These are phyloP conservation scores for Siniperca scherzeri DNA, from an alignment of 2,797 vertebrate genomes.

Conservation along the genomic window DNA sequence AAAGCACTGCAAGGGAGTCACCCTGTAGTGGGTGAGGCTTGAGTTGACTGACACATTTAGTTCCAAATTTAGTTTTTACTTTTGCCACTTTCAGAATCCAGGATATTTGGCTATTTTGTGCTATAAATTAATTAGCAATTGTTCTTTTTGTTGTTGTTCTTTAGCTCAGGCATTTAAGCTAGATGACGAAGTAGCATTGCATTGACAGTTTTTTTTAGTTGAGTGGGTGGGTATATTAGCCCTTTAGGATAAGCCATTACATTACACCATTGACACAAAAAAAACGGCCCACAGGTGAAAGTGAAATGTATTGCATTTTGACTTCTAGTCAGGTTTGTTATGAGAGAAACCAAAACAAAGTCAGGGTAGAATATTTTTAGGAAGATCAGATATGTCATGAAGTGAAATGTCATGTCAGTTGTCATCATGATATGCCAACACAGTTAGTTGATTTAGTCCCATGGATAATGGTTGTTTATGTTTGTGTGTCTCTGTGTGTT, in stretches of 20 bases:
- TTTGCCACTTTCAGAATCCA: too few relatives aligned
- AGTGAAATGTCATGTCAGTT: slow-evolving; percentile 35
- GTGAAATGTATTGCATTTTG: background rate
- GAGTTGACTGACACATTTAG: background rate
- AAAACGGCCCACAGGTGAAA: background rate
- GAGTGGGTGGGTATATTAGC: background rate
- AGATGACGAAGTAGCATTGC: background rate
- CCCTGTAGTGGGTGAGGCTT: background rate
- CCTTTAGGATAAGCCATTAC: background rate
- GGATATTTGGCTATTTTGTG: background rate
- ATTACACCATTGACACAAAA: background rate
- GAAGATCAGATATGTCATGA: slow-evolving; percentile 2
- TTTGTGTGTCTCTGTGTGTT: slow-evolving; percentile 29
- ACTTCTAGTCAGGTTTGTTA: background rate
- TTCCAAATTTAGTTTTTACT: background rate
- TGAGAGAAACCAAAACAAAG: background rate
- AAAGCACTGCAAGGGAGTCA: background rate
- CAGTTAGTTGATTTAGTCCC: slow-evolving; percentile 25
- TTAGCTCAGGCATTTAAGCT: background rate
- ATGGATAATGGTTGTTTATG: slow-evolving; percentile 38
- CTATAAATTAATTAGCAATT: background rate
- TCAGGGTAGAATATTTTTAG: slow-evolving; percentile 4
- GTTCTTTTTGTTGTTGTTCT: too few relatives aligned
- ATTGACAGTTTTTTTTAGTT: too few relatives aligned
- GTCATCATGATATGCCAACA: slow-evolving; percentile 9